Conservation (phyloP, 2,113 vertebrate genomes). For the Vicugna pacos region DNA sequence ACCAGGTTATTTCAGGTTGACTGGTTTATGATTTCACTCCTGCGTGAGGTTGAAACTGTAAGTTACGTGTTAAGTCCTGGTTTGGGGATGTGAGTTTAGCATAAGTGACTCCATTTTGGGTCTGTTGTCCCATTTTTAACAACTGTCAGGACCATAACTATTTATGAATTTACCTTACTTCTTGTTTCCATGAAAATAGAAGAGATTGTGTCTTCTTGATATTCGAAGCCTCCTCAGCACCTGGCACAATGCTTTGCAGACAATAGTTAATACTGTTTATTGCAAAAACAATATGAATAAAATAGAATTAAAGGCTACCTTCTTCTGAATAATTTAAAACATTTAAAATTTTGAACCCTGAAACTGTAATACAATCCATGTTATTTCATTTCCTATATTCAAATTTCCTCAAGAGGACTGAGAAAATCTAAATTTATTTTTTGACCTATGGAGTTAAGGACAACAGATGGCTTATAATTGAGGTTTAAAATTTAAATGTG, state of each 20-base stretch:
- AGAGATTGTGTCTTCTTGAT: background rate
- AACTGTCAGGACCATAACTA: background rate
- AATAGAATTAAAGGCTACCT: background rate
- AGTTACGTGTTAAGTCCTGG: background rate
- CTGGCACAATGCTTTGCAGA: background rate
- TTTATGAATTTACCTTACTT: background rate
- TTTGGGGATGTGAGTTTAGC: background rate
- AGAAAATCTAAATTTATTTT: background rate
- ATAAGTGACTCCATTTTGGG: background rate
- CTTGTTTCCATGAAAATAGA: background rate
- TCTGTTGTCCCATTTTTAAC: background rate
- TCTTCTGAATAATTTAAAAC: background rate
- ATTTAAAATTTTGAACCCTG: background rate
- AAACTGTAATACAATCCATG: background rate
- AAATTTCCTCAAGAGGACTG: background rate
- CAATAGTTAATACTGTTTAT: background rate
- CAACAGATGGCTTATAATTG: background rate
- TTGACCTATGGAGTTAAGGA: background rate
- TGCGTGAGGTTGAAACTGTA: background rate
- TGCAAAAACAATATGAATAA: background rate
- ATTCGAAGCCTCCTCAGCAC: background rate
- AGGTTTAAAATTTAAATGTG: slow-evolving; percentile 51
- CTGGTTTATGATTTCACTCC: background rate
- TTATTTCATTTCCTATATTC: background rate
- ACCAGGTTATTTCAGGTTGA: background rate